Base-by-base conservation (phyloP, 1,140 invertebrate species). In the Dinoponera quadriceps region DNA sequence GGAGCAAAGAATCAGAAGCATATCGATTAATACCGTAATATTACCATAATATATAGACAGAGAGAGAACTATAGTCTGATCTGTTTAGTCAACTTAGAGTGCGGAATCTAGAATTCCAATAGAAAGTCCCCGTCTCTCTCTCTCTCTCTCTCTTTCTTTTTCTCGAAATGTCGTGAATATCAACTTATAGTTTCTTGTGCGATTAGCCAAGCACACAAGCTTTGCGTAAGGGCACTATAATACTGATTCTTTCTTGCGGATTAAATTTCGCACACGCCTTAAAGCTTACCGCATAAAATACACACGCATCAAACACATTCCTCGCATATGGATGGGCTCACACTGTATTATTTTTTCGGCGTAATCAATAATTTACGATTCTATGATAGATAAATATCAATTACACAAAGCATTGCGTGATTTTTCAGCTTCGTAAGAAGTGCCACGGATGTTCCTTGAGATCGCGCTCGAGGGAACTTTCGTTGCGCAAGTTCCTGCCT, bases 351-450 rank as follows among this genome's bases (percentile, higher is more conserved):
- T 63, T 18, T 18, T 63, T 38, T 63, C 29, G 60, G 18, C 29
- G 16, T 63, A 63, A 63, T 63, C 5, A 22, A 16, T 29, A 18
- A 62, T 62, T 62, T 63, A 63, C 18, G 33, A 38, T 63, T 63
- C 18, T 63, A 63, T 16, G 5, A 63, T 38, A 63, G 16, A 63
- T 38, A 63, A 63, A 63, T 38, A 11, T 63, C 29, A n/a, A 63
- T 63, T 38, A 38, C 27, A n/a, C 60, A 63, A 62, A 63, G 60
- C 25, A n/a, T 62, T 27, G 7, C 5, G 27, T 62, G 25, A 16
- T 38, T 63, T 13, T 63, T 63, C 29, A 63, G 60, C 18, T 38
- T n/a, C 18, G 27, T 38, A 38, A 33, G 29, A 63, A 63, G 29
- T 38, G 18, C 5, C 18, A 63, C 29, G 60, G 16, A 38, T 18